Evolutionary conservation across 2,888 invertebrate species (phyloP), one percentile per base, ranked within the genome.

Genomic region (Dermolepida albohirtum): DNA sequence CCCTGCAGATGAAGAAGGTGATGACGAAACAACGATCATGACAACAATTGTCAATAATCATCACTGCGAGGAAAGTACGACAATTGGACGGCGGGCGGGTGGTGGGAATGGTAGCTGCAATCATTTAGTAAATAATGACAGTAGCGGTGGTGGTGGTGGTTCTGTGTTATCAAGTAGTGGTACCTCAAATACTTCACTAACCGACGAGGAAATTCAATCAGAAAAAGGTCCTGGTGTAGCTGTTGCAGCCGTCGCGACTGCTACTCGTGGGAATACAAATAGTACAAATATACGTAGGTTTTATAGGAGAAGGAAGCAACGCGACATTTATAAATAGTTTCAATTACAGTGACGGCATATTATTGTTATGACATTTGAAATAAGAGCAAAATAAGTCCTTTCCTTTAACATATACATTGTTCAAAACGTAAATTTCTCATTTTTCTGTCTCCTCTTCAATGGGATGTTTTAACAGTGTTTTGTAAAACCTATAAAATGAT

Each of bases 21-120:
- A 59, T 8, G 39, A 27, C 17, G 16, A n/a, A 11, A 41, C 41
- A 22, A 40, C 27, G 44, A 6, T 59, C 75, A n/a, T 74, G 77
- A 70, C 74, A 67, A 34, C 73, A 72, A 22, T 22, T 22, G 1
- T 4, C 4, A 4, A 22, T 2, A 22, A 22, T 22, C 22, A 22
- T 22, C 22, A 22, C 22, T 22, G 22, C 4, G 22, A 22, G 22
- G 22, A 22, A 4, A 22, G 2, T 22, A 22, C 22, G 22, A 1
- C 22, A 4, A 49, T 77, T 76, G 54, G 73, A 72, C 14, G 72
- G 74, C 47, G 78, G 78, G 0, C 78, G 78, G 67, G 78, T 78
- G 7, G 75, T 78, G 75, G 77, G 77, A 43, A 43, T 49, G 41
- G 55, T 43, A 49, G 50, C 17, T 29, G 40, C 29, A 14, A 22